Evolutionary conservation across 2,888 invertebrate genomes (phyloP), one percentile per base, ranked within the genome.

Genomic region (Drosophila kambysellisi): DNA sequence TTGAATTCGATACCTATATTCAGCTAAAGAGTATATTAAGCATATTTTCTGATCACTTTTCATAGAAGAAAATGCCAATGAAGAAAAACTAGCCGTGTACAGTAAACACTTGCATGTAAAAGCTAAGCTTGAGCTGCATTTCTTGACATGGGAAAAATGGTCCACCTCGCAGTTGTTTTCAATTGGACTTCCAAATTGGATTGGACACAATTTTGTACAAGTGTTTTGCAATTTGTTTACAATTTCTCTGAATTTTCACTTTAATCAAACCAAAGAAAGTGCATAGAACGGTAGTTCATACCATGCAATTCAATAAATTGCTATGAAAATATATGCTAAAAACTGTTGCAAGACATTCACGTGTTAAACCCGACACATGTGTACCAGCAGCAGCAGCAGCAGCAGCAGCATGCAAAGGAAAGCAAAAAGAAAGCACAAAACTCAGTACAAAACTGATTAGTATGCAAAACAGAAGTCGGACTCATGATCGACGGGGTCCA

Each of bases 321-420:
- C 70, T 64, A 70, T 74, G 60, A 80, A 88, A 85, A 78, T 72
- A 68, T 80, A 85, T 88, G 88, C 88, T 70, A 60, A 70, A 67
- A 66, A 57, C 60, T 83, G 71, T 75, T 81, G 65, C 76, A 81
- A 75, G 53, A 56, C 32, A 70, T 75, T 81, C 85, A 89, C 89
- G 88, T 85, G 89, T 79, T 66, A 57, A 58, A 51, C 62, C 35
- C 50, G 53, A 12, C 32, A 72, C 81, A 75, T 72, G 80, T 35
- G 50, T 50, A 15, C 60, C 37, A 9, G 48, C 46, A 46, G 43
- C 20, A 46, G 12, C 20, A 39, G 39, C 8, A 35, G 12, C 35
- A 35, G 25, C 35, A 37, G 25, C 25, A 25, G 3, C 25, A 46
- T 39, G 64, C 64, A 48, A 53, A 54, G 33, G 57, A 68, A 57